phyloP scores from a whole-genome alignment of 2,113 vertebrate genomes.

The Paramisgurnus dabryanus region DNA sequence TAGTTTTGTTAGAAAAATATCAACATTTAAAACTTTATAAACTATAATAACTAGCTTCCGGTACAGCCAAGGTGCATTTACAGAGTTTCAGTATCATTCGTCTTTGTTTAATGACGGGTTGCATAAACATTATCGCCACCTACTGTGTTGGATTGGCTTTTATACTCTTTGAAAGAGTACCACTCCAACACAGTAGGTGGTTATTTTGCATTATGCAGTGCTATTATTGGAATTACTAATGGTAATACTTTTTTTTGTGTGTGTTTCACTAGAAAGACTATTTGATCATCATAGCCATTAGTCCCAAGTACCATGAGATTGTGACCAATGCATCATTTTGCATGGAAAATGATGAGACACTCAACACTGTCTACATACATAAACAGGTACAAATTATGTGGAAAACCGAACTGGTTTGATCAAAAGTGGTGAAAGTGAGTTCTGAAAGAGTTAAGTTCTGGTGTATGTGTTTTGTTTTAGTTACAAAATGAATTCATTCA shows the following conservation, averaged over 20 bases:
- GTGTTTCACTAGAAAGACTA: constrained; percentile 74
- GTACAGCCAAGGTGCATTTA: too few species aligned
- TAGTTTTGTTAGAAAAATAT: too few species aligned
- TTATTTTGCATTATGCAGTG: too few species aligned
- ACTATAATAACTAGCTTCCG: too few species aligned
- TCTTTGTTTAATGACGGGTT: too few species aligned
- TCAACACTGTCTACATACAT: constrained; percentile 81
- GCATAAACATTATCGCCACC: too few species aligned
- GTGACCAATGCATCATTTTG: constrained; percentile 66
- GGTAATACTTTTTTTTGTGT: background rate
- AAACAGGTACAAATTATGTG: constrained; percentile 51
- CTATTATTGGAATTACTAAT: background rate
- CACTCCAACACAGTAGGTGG: too few species aligned
- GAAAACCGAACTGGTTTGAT: background rate
- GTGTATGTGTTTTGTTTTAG: constrained; percentile 54
- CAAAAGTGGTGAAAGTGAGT: too few species aligned
- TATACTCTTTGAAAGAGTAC: too few species aligned
- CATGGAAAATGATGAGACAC: constrained; percentile 74
- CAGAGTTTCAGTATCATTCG: too few species aligned
- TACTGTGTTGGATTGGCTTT: too few species aligned
- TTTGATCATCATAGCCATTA: constrained; percentile 82
- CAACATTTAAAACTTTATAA: too few species aligned
- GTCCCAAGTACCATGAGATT: constrained; percentile 78
- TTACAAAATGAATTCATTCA: constrained; percentile 82
- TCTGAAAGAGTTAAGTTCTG: background rate